phyloP scores from a whole-genome alignment of 2,797 vertebrate genomes.

The Acanthiza pusilla region DNA sequence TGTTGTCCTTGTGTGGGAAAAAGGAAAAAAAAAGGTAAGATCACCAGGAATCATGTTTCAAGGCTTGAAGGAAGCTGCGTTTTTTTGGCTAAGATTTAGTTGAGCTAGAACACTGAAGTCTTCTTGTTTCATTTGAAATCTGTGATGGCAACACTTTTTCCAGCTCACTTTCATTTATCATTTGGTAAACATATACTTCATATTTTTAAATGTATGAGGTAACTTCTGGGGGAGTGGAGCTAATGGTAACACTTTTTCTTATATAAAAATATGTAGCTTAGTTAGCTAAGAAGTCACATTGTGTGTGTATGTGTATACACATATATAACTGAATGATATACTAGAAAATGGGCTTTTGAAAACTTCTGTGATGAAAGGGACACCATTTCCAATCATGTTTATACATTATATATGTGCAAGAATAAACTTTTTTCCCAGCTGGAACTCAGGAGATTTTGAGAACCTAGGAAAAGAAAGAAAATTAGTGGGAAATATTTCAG shows the following conservation, averaged over 20 bases:
- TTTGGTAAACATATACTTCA: not conserved
- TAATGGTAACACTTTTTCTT: not conserved
- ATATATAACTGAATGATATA: not conserved
- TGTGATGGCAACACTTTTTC: not conserved
- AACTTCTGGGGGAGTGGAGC: fast-evolving
- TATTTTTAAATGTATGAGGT: not conserved
- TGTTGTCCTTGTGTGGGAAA: not conserved
- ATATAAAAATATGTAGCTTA: not conserved
- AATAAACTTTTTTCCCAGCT: not conserved
- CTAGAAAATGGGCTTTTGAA: not conserved
- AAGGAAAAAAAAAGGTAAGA: not conserved
- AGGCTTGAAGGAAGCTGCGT: not conserved
- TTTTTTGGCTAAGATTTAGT: not conserved
- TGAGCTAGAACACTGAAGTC: not conserved
- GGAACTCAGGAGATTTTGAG: not conserved
- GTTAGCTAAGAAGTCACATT: not conserved
- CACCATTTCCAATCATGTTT: not conserved
- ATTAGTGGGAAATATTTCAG: not conserved
- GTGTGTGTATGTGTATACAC: not conserved
- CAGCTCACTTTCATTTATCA: not conserved
- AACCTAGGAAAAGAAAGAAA: not conserved
- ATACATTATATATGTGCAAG: not conserved
- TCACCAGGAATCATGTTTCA: not conserved
- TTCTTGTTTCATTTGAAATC: not conserved
- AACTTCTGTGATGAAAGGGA: not conserved